phyloP scores from a whole-genome alignment of 2,888 invertebrate species.

The Cordilura impudica region DNA sequence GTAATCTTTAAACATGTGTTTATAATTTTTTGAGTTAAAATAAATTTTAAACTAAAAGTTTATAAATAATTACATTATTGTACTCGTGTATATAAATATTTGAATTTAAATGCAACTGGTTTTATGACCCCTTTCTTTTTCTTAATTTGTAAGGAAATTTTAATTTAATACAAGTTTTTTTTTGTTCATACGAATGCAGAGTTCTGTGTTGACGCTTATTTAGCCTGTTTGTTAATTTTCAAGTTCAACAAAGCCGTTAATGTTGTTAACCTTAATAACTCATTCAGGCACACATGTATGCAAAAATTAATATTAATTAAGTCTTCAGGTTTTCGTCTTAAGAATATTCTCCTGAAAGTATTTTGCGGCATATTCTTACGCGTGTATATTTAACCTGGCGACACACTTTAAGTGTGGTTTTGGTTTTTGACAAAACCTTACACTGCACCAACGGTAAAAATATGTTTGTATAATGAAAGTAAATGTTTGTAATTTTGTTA shows the following conservation, averaged over 20 bases:
- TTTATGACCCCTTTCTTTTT: conserved; percentile 52
- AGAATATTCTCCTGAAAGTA: background rate
- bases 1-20: background rate
- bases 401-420: conserved; percentile 35
- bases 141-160: conserved; percentile 18
- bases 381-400: conserved; percentile 14
- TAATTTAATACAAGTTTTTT: conserved; percentile 4
- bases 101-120: conserved; percentile 36
- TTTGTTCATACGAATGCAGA: conserved; percentile 22
- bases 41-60: background rate
- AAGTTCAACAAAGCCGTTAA: conserved; percentile 62
- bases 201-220: conserved; percentile 38
- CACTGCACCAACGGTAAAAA: conserved; percentile 8
- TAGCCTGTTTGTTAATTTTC: conserved; percentile 26
- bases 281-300: background rate
- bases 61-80: background rate
- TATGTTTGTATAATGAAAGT: too few species aligned
- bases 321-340: conserved; percentile 38
- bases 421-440: background rate
- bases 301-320: conserved; percentile 1
- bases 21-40: background rate
- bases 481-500: too few species aligned
- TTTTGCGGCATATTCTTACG: background rate
- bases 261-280: conserved; percentile 58
- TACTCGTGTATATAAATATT: background rate